Evolutionary conservation across 1,140 invertebrate genomes (phyloP), one percentile per base, ranked within the genome.

Genomic region (Babylonia areolata): DNA sequence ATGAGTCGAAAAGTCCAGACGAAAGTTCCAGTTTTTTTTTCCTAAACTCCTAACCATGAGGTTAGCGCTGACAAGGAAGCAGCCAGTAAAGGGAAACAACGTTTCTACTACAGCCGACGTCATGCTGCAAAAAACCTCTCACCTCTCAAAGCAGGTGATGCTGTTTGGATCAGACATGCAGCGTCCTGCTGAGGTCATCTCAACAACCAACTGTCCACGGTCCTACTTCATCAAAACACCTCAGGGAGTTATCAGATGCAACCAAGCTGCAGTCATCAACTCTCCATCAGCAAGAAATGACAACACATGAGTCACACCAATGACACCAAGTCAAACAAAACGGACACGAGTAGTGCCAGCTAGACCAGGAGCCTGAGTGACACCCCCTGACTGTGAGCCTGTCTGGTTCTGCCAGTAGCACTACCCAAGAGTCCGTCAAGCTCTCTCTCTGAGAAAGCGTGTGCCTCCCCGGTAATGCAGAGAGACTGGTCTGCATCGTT

Each of bases 1-100:
- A 86, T 90, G 85, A 87, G 88, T 17, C 80, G 89, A 73, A 87
- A 86, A 64, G 39, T 90, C 1, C 23, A 80, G 37, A 84, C 85
- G 3, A 84, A 51, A 46, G 3, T 89, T 17, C 87, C 85, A 12
- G 46, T 71, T 33, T 42, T 3, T 73, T 39, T 20, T n/a, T 40
- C 0, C 15, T 31, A 75, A 28, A 64, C 12, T 15, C 28, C 39
- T 58, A 46, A 88, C 71, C 33, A 37, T 69, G 23, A 80, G 37
- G 54, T 37, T 23, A n/a, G 81, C 1, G 23, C 11, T 3, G n/a
- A 15, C 9, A 82, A 64, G 11, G 69, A 85, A 31, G 31, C 35
- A 35, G 9, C 0, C 20, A 33, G 17, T 2, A 85, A 78, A 51
- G 40, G 75, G 35, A 85, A 77, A 31, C 69, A 82, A 71, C 51